Evolutionary conservation across 2,797 vertebrate genomes (phyloP).

Genomic region (Sphaeramia orbicularis): DNA sequence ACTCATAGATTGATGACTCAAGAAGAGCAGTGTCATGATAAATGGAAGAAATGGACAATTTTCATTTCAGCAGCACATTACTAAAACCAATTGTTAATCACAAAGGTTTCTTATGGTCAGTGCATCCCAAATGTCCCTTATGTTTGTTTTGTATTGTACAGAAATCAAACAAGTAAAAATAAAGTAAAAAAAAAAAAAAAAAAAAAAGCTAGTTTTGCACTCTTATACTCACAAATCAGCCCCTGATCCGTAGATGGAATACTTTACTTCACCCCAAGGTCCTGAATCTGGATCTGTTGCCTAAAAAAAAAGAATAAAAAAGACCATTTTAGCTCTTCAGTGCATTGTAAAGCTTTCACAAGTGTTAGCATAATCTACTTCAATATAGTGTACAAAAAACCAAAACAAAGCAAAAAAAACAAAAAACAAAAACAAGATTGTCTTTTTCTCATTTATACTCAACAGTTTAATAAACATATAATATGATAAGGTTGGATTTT

Average conservation of each 20-base stretch:
- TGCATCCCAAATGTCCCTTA: too few species aligned
- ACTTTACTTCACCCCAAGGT: slow-evolving; percentile 94
- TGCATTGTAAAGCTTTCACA: not conserved
- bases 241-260: slow-evolving; percentile 94
- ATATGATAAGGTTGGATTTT: slow-evolving; percentile 1
- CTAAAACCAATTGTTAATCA: too few species aligned
- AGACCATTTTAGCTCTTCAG: not conserved
- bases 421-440: too few species aligned
- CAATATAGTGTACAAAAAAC: not conserved
- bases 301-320: slow-evolving; percentile 75
- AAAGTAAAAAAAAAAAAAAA: too few species aligned
- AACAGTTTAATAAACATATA: not conserved
- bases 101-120: too few species aligned
- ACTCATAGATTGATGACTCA: too few species aligned
- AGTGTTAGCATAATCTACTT: not conserved
- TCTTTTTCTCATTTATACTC: not conserved
- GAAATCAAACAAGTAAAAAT: too few species aligned
- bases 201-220: slow-evolving; percentile 1
- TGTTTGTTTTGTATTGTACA: too few species aligned
- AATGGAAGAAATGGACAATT: too few species aligned
- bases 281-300: slow-evolving; percentile 96
- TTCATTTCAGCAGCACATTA: too few species aligned
- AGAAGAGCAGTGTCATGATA: too few species aligned
- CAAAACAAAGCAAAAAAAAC: too few species aligned
- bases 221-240: slow-evolving; percentile 92